Conservation (phyloP, 2,113 vertebrate species). For the Charadrius vociferus region DNA sequence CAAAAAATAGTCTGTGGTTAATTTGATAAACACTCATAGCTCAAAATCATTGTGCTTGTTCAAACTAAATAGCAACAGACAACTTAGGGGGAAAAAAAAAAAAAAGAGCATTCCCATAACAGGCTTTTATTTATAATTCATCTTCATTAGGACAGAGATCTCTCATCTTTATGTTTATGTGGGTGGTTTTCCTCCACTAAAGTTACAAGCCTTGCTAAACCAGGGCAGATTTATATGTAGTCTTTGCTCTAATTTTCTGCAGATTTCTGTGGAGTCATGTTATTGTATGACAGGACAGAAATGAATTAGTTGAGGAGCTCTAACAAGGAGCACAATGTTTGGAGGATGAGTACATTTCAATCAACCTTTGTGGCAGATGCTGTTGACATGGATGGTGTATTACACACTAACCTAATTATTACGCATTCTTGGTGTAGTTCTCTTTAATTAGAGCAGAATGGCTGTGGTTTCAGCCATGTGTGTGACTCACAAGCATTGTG, state of each 20-base stretch:
- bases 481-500: slow-evolving; percentile 29
- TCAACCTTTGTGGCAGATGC: neutral
- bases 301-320: neutral
- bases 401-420: slow-evolving; percentile 49
- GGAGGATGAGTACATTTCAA: slow-evolving; percentile 26
- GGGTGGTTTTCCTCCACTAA: neutral
- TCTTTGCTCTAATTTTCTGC: slow-evolving; percentile 8
- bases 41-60: slow-evolving; percentile 1
- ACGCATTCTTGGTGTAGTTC: slow-evolving; percentile 54
- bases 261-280: slow-evolving; percentile 30
- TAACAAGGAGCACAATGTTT: neutral
- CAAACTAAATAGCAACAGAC: slow-evolving; percentile 38
- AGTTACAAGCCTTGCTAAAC: slow-evolving; percentile 3
- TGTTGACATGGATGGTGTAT: slow-evolving; percentile 6
- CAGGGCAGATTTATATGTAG: neutral
- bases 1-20: neutral
- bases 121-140: neutral
- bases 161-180: neutral
- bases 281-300: neutral
- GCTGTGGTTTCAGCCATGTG: slow-evolving; percentile 5
- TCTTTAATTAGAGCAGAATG: slow-evolving; percentile 66
- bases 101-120: neutral
- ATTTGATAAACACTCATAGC: slow-evolving; percentile 8
- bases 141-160: neutral
- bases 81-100: neutral